These are phyloP conservation scores for Oreonectes daqikongensis DNA, from an alignment of 2,797 vertebrate genomes.

Conservation along the genomic window DNA sequence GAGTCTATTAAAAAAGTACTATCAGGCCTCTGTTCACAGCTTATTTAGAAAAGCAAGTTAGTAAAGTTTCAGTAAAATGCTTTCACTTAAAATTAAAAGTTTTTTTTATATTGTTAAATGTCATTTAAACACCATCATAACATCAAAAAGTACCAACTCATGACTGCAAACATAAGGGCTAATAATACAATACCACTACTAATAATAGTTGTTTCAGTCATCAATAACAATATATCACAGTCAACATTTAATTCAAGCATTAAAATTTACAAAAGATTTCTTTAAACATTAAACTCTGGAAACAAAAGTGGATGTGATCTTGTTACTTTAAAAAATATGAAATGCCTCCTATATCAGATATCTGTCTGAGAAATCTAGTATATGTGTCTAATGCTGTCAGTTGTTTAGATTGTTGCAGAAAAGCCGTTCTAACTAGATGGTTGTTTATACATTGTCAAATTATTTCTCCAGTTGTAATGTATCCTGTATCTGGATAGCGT, in stretches of 20 bases:
- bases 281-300: neutral
- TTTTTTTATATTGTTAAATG: neutral
- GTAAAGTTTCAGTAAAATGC: too few relatives aligned
- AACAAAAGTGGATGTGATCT: too few relatives aligned
- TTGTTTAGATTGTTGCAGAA: neutral
- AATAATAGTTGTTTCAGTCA: neutral
- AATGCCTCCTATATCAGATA: neutral
- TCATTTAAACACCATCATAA: neutral
- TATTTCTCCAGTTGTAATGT: neutral
- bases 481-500: neutral
- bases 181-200: neutral
- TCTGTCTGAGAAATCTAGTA: neutral
- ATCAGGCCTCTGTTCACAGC: neutral
- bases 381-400: neutral
- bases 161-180: neutral
- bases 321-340: too few relatives aligned
- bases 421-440: neutral
- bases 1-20: too few relatives aligned
- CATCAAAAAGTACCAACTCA: neutral
- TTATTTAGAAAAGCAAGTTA: neutral
- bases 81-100: too few relatives aligned
- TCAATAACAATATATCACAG: neutral
- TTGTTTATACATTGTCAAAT: neutral
- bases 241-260: neutral
- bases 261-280: too few relatives aligned